Evolutionary conservation across 2,113 vertebrate genomes (phyloP).

Genomic region (Entosphenus tridentatus): DNA sequence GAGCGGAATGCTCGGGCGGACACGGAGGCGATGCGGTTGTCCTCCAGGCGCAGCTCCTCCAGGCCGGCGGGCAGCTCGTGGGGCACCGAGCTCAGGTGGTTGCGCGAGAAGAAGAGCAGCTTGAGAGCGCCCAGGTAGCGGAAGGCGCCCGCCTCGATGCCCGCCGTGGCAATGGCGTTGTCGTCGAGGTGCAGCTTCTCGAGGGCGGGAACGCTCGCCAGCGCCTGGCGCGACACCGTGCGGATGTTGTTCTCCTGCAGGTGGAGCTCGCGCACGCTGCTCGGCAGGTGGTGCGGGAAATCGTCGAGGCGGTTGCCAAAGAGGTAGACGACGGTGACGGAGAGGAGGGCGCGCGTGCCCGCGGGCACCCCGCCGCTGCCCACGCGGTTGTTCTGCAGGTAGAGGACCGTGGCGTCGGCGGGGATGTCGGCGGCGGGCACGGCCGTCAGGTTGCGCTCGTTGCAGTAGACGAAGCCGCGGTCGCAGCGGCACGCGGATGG

Average conservation of each 20-base stretch:
- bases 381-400: conserved; percentile 86
- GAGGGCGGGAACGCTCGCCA: conserved; percentile 53
- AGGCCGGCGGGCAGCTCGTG: conserved; percentile 55
- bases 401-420: conserved; percentile 46
- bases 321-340: conserved; percentile 56
- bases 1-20: conserved; percentile 67
- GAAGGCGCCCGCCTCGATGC: conserved; percentile 77
- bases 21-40: conserved; percentile 83
- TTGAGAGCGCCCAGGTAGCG: conserved; percentile 43
- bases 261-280: conserved; percentile 57
- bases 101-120: conserved; percentile 62
- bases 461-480: conserved; percentile 73
- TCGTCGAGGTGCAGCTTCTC: conserved; percentile 76
- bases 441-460: conserved; percentile 62
- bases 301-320: conserved; percentile 72
- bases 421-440: conserved; percentile 56
- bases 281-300: conserved; percentile 48
- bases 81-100: conserved; percentile 70
- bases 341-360: conserved; percentile 32
- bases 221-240: conserved; percentile 33
- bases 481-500: conserved; percentile 63
- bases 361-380: conserved; percentile 53
- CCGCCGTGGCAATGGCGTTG: conserved; percentile 75
- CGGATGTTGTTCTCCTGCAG: conserved; percentile 87
- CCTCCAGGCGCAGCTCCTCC: conserved; percentile 67